Conservation (phyloP, 2,888 invertebrate species). For the Apocheima hispidaria region DNA sequence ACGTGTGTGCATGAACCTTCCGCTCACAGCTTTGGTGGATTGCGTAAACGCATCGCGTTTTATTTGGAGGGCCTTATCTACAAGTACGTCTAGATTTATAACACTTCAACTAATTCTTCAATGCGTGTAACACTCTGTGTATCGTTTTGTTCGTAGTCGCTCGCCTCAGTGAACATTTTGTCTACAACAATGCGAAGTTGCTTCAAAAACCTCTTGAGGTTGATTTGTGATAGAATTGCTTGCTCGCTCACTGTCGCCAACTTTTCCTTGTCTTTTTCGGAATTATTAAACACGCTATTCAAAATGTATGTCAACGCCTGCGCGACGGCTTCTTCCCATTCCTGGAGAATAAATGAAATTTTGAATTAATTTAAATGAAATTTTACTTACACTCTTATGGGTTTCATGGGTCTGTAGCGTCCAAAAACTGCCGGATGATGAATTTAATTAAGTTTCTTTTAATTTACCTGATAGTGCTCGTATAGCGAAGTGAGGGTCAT, state of each 20-base stretch:
- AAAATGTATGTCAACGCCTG: constrained; percentile 88
- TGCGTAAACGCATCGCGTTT: too few relatives aligned
- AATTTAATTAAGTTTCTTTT: too few relatives aligned
- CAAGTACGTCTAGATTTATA: constrained; percentile 55
- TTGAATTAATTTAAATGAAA: constrained; percentile 7
- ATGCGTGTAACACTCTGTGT: constrained; percentile 61
- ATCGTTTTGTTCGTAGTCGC: constrained; percentile 45
- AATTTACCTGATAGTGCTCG: constrained; percentile 71
- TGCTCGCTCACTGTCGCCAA: constrained; percentile 82
- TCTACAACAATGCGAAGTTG: constrained; percentile 74
- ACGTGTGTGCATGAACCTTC: too few relatives aligned
- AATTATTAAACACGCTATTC: constrained; percentile 87
- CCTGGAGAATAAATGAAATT: constrained; percentile 74
- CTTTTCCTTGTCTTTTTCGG: constrained; percentile 87
- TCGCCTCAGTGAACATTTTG: constrained; percentile 63
- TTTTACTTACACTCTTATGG: constrained; percentile 3
- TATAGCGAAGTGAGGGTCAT: constrained; percentile 69
- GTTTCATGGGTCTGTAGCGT: too few relatives aligned
- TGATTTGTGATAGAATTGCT: constrained; percentile 73
- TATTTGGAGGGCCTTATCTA: too few relatives aligned
- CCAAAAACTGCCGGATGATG: too few relatives aligned
- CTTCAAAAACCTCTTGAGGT: constrained; percentile 76
- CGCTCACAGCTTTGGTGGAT: too few relatives aligned
- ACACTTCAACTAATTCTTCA: constrained; percentile 77
- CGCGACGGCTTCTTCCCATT: constrained; percentile 93